Conservation (phyloP, 1,140 invertebrate genomes). For the Drosophila santomea region DNA sequence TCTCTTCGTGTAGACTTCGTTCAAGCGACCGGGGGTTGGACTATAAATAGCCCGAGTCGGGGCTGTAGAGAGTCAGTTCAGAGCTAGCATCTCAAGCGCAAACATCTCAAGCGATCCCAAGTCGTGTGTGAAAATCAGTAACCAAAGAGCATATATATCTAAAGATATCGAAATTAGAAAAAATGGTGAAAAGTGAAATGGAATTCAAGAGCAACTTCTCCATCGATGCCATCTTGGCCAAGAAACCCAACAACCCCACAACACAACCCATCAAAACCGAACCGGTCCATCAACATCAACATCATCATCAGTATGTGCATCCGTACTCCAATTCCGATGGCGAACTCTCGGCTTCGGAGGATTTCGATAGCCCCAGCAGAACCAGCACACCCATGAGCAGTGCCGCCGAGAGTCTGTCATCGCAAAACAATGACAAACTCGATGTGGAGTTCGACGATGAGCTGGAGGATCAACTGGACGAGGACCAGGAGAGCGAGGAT, state of each 20-base stretch:
- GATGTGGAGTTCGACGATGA: constrained; percentile 76
- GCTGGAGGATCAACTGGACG: constrained; percentile 60
- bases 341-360: constrained; percentile 73
- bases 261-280: constrained; percentile 59
- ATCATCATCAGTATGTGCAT: constrained; percentile 53
- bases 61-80: constrained; percentile 66
- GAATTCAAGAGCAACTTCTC: constrained; percentile 88
- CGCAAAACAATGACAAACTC: constrained; percentile 70
- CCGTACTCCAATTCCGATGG: constrained; percentile 81
- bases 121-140: constrained; percentile 40
- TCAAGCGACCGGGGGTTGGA: constrained; percentile 32
- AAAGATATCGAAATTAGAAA: not conserved
- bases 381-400: constrained; percentile 83
- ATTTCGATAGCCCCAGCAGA: constrained; percentile 75
- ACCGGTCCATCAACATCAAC: constrained; percentile 27
- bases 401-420: constrained; percentile 68
- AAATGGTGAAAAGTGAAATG: constrained; percentile 83
- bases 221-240: constrained; percentile 89
- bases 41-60: constrained; percentile 67
- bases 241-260: constrained; percentile 53
- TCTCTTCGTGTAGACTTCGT: constrained; percentile 41
- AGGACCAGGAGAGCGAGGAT: constrained; percentile 68
- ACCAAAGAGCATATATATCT: constrained; percentile 7
- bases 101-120: constrained; percentile 31
- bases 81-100: constrained; percentile 58